Evolutionary conservation across 2,797 vertebrate genomes (phyloP).

Genomic region (Myotis myotis): DNA sequence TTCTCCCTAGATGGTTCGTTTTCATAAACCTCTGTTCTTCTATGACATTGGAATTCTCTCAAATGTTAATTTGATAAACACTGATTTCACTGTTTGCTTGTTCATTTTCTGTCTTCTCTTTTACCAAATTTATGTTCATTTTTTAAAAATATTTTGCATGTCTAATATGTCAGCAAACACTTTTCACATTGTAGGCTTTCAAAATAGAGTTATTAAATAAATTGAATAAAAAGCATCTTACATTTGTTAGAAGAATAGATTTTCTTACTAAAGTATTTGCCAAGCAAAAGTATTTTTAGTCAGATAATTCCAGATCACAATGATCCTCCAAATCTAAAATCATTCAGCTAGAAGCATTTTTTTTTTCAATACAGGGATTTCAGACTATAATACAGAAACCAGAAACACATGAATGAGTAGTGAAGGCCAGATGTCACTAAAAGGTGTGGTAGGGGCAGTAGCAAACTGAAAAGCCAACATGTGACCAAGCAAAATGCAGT

Average conservation of each 20-base stretch:
- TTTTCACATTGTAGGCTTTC: background rate
- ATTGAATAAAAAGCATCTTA: background rate
- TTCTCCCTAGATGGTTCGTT: background rate
- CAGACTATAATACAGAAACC: background rate
- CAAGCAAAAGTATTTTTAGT: background rate
- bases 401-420: background rate
- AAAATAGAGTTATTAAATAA: background rate
- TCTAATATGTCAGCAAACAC: background rate
- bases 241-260: background rate
- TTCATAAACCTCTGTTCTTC: background rate
- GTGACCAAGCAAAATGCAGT: rapidly evolving
- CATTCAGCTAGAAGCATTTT: background rate
- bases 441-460: background rate
- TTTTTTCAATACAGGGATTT: background rate
- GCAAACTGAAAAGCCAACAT: background rate
- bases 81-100: background rate
- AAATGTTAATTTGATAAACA: background rate
- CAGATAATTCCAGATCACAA: background rate
- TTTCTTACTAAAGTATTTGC: background rate
- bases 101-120: background rate
- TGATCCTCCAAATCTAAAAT: background rate
- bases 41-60: background rate
- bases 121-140: background rate
- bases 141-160: background rate
- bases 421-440: background rate